Percentiles rank a stretch among this genome's conserved stretches.
phyloP scores from a whole-genome alignment of 2,888 invertebrate species.

The Boloria selene region DNA sequence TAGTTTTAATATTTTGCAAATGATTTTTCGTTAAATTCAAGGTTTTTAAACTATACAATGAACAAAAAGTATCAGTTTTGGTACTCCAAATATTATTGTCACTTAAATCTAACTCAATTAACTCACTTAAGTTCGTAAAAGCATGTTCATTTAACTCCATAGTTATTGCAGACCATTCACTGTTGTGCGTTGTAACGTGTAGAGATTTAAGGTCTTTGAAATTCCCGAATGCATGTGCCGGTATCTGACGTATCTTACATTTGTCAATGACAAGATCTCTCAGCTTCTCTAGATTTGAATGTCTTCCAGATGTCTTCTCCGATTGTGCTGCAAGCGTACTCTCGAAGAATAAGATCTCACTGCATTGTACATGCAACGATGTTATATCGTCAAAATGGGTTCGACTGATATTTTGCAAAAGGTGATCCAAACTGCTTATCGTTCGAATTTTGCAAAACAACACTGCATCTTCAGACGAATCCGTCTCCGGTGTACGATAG shows the following conservation, averaged over 20 bases:
- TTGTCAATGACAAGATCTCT: constrained; percentile 87
- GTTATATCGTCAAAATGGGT: constrained; percentile 85
- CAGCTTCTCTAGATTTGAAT: constrained; percentile 84
- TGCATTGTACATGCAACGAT: constrained; percentile 87
- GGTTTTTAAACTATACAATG: constrained; percentile 85
- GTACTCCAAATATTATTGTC: constrained; percentile 90
- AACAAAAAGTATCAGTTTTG: constrained; percentile 87
- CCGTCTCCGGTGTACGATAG: constrained; percentile 84
- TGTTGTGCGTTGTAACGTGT: constrained; percentile 88
- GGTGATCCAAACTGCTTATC: constrained; percentile 85
- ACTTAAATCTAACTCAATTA: constrained; percentile 86
- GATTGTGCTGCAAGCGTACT: constrained; percentile 83
- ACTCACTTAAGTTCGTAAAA: constrained; percentile 85
- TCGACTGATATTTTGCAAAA: constrained; percentile 86
- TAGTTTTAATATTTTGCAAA: constrained; percentile 87
- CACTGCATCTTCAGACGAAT: constrained; percentile 80
- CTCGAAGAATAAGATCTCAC: constrained; percentile 88
- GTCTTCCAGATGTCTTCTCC: constrained; percentile 72
- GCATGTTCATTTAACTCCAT: constrained; percentile 87
- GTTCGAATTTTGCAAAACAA: constrained; percentile 88
- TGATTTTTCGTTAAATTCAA: constrained; percentile 90
- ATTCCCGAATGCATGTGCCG: constrained; percentile 85
- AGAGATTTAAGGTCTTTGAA: constrained; percentile 86
- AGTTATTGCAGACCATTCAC: constrained; percentile 90
- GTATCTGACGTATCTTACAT: constrained; percentile 89